Evolutionary conservation across 2,888 invertebrate species (phyloP).

Genomic region (Rhamnusium bicolor): DNA sequence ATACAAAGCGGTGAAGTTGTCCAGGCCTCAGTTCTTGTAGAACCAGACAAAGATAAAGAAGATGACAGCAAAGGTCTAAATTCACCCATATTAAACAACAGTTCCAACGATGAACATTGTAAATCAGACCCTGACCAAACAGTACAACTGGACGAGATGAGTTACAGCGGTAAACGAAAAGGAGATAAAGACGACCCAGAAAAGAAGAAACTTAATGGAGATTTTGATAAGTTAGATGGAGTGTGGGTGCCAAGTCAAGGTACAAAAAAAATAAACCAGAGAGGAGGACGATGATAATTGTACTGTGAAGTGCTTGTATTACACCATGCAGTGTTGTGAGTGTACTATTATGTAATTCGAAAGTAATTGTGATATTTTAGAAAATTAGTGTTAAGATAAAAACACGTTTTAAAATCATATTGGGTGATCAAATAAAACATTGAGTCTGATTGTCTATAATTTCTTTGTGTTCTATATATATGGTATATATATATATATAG

Average conservation of each 20-base stretch:
- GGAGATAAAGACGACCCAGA: conserved; percentile 48
- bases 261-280: conserved; percentile 50
- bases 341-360: conserved; percentile 70
- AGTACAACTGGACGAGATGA: conserved; percentile 42
- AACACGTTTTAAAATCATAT: neutral
- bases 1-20: conserved; percentile 50
- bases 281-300: conserved; percentile 74
- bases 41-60: conserved; percentile 55
- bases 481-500: too few species aligned
- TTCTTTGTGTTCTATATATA: neutral
- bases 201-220: conserved; percentile 54
- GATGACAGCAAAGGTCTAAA: conserved; percentile 50
- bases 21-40: conserved; percentile 58
- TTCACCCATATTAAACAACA: conserved; percentile 54
- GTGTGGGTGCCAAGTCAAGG: conserved; percentile 46
- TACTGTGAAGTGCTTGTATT: conserved; percentile 77
- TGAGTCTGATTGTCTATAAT: neutral
- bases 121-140: conserved; percentile 49
- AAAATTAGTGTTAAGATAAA: conserved; percentile 25
- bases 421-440: neutral
- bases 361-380: conserved; percentile 34
- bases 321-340: conserved; percentile 78
- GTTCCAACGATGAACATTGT: conserved; percentile 35
- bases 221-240: conserved; percentile 51
- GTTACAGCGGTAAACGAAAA: conserved; percentile 30